Evolutionary conservation across 2,113 vertebrate species (phyloP).

Genomic region (Oxyruncus cristatus): DNA sequence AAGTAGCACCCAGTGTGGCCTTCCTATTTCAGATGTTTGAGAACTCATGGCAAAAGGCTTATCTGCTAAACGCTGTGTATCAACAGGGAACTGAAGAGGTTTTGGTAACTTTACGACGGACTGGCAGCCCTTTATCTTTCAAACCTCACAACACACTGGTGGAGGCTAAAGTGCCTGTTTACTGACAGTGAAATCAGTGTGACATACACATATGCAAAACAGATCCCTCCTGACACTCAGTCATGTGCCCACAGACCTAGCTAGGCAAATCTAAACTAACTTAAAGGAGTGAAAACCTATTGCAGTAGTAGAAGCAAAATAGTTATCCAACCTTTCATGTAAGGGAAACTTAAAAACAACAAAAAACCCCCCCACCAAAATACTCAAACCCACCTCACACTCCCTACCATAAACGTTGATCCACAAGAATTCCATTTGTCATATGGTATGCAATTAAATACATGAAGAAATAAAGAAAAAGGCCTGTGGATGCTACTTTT

Average conservation of each 20-base stretch:
- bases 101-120: neutral
- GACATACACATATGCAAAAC: neutral
- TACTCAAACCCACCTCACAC: neutral
- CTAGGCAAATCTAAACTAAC: neutral
- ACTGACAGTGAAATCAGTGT: neutral
- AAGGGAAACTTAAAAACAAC: neutral
- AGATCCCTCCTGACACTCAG: neutral
- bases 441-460: neutral
- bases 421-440: neutral
- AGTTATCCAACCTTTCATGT: neutral
- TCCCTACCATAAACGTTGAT: neutral
- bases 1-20: neutral
- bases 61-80: neutral
- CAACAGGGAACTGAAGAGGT: neutral
- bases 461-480: neutral
- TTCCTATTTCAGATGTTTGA: neutral
- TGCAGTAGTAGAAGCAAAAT: neutral
- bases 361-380: neutral
- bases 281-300: neutral
- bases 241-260: neutral
- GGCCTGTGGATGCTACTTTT: neutral
- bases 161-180: neutral
- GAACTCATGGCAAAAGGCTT: rapidly evolving
- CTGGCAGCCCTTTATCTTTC: neutral
- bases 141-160: neutral